Evolutionary conservation across 2,797 vertebrate species (phyloP), one percentile per base, ranked within the genome.

Genomic region (Enteromius mattozi): DNA sequence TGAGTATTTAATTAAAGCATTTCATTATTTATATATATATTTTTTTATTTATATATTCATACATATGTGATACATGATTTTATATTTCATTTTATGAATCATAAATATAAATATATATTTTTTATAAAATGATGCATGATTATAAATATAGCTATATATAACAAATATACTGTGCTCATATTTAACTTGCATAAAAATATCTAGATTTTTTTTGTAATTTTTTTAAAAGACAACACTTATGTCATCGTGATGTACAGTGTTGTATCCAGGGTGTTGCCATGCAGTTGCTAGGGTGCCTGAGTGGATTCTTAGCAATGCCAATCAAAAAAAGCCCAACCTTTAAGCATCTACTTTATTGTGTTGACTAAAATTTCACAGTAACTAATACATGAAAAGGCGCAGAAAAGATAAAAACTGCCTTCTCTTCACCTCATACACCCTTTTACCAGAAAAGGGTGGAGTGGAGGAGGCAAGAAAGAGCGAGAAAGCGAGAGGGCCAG

Each of bases 401-500:
- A 45, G 40, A 45, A 71, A 45, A 71, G 17, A 37, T 37, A 42
- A 24, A n/a, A 74, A 71, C 33, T 68, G 33, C 61, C 76, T 65
- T 40, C 61, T 68, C 49, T 66, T 56, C 59, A 85, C 81, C 56
- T 75, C 19, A 24, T 76, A 14, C 78, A 88, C 49, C 45, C 72
- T 85, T 86, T 78, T 19, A 66, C 16, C 71, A 80, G 79, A 85
- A 61, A 86, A 72, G 37, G 78, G 66, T 42, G 81, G 75, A 81
- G 82, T 61, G 33, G 77, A 51, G 65, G 45, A 75, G 56, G 56
- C 45, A 71, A 24, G 42, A 74, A 35, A 49, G 49, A 42, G 40
- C 37, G n/a, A 77, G 30, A 70, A 45, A 78, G 30, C 16, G 8
- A 71, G 61, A 87, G 37, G 70, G 78, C 14, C 30, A 80, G 70